Percentiles rank a stretch among this genome's conserved stretches.
Conservation (phyloP, 2,888 invertebrate species). For the Agriopis marginaria region DNA sequence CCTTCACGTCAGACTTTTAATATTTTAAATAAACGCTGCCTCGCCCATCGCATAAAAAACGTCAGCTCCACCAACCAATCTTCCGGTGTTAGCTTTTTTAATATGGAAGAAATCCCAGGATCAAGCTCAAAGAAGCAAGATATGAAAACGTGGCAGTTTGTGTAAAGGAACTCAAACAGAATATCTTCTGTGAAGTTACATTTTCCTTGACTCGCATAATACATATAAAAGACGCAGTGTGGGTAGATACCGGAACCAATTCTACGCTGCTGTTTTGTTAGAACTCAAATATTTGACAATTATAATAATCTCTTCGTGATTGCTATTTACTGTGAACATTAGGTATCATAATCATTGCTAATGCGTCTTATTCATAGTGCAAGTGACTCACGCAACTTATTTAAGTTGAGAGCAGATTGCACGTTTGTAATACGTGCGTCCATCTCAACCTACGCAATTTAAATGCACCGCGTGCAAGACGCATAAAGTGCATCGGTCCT, state of each 20-base stretch:
- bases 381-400: too few relatives aligned
- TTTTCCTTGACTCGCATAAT: constrained; percentile 62
- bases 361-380: too few relatives aligned
- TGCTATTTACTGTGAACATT: neutral
- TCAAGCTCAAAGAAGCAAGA: constrained; percentile 48
- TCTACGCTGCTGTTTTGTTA: constrained; percentile 28
- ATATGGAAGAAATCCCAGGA: constrained; percentile 47
- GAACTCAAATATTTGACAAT: constrained; percentile 1
- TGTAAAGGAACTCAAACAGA: constrained; percentile 59
- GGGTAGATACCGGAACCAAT: constrained; percentile 30
- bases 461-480: too few relatives aligned
- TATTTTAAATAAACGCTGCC: constrained; percentile 32
- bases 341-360: neutral
- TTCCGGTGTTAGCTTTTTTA: constrained; percentile 42
- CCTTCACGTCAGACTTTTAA: constrained; percentile 32
- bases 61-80: constrained; percentile 30
- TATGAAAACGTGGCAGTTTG: constrained; percentile 51
- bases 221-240: constrained; percentile 54
- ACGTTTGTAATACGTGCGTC: too few relatives aligned
- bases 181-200: constrained; percentile 53
- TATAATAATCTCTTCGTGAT: neutral
- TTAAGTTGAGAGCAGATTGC: neutral
- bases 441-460: too few relatives aligned
- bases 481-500: too few relatives aligned
- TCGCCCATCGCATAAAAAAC: constrained; percentile 26